Base-by-base conservation (phyloP, 2,797 vertebrate genomes). In the Melanotaenia pygmaea region DNA sequence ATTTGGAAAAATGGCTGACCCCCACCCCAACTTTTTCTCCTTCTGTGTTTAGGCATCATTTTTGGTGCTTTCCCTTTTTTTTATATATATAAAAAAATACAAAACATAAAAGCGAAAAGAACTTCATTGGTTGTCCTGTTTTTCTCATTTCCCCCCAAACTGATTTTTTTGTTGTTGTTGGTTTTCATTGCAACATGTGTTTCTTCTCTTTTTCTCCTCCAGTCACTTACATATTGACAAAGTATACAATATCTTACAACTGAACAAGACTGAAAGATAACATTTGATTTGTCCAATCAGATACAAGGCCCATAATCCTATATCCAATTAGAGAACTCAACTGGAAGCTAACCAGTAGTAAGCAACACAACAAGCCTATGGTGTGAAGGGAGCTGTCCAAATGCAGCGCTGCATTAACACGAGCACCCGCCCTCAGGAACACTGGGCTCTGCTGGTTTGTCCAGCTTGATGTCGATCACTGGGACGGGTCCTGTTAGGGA, bases 391-490 rank as follows among this genome's bases (percentile, higher is more conserved):
- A 95, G 95, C 93, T 92, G 83, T 90, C 88, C 77, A 84, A 86
- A 81, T 70, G 72, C 82, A 88, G 90, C 93, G 91, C 84, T 88
- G 85, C 93, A 96, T 96, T 98, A 98, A 95, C 97, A 98, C 86
- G 96, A 97, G 90, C 97, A 98, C 38, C 96, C 95, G 18, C 95
- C 95, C 88, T 97, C 96, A 0, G 95, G 96, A 84, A 94, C 95
- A 16, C 80, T 94, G 26, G 95, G 94, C 84, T 97, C 94, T 64
- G 95, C 95, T 53, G 95, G 94, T 92, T 96, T 97, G 91, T 97
- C 96, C 94, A 97, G 94, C 93, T 97, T 97, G 91, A 96, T 97
- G 94, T 97, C 96, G 22, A 96, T 97, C 95, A 96, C 96, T 97
- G 94, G 9, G 45, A 79, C 69, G 68, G 22, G 56, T 40, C 1